These are phyloP conservation scores for Oreochromis niloticus DNA, from an alignment of 2,113 vertebrate species.

Conservation along the genomic window DNA sequence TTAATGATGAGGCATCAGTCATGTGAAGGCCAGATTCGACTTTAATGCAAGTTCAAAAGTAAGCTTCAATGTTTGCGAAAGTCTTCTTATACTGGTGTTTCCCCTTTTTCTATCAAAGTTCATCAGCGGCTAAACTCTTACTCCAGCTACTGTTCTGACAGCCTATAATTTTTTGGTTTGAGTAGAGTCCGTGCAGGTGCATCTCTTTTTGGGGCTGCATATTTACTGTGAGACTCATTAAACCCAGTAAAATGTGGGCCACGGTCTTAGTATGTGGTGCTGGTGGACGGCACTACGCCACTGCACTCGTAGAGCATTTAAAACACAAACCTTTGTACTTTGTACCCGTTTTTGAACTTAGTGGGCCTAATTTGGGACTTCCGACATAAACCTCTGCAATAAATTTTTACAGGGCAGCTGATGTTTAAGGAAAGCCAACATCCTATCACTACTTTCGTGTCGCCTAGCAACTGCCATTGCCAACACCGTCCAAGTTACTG, in stretches of 20 bases:
- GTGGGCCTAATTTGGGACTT: not conserved
- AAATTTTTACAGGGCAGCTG: not conserved
- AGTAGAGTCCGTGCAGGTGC: not conserved
- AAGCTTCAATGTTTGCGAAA: not conserved
- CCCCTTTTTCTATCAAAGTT: not conserved
- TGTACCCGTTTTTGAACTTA: not conserved
- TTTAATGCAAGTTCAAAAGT: not conserved
- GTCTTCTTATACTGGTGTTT: not conserved
- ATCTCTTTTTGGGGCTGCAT: not conserved
- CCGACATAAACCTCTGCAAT: not conserved
- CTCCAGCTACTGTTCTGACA: not conserved
- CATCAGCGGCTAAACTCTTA: not conserved
- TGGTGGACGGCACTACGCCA: not conserved
- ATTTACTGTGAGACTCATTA: not conserved
- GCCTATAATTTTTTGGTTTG: not conserved
- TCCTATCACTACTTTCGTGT: not conserved
- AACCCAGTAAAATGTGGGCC: not conserved
- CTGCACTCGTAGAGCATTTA: not conserved
- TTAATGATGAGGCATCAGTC: not conserved
- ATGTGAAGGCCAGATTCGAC: not conserved
- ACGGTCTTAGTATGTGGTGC: not conserved
- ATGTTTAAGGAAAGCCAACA: not conserved
- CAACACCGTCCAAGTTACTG: not conserved
- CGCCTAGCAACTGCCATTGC: not conserved
- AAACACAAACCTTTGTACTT: not conserved